Base-by-base conservation (phyloP, 2,797 vertebrate genomes). In the Eutrigla gurnardus region DNA sequence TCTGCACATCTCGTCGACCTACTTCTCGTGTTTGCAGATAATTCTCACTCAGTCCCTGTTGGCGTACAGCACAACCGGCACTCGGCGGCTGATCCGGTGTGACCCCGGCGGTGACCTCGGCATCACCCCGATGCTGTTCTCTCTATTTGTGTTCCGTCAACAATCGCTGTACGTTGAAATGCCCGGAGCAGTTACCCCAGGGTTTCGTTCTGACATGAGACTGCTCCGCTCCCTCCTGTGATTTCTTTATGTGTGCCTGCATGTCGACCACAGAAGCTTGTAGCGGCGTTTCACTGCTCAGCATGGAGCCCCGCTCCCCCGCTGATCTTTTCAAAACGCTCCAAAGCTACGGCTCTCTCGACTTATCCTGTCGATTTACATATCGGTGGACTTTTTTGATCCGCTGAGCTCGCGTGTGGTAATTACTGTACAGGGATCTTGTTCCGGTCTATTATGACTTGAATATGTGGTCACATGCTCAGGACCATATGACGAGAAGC, bases 301-400 rank as follows among this genome's bases (percentile, higher is more conserved):
- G 87, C 87, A 49, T 84, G 88, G 58, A 45, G 80, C 70, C 77
- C 61, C 7, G 82, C 69, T 81, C 81, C 83, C 89, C 90, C 63
- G 85, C 88, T 88, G 88, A 78, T 91, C 89, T 80, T 88, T 91
- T 89, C 85, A 90, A 83, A 88, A 78, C 74, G 47, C 14, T 50
- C 75, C 79, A 82, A 77, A 83, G 50, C 71, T 36, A 25, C 0
- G 4, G 52, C 59, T 75, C 53, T 36, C 57, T 43, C 8, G 2
- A 61, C 65, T 65, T 55, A 49, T 78, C 46, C 62, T 83, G 84
- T 60, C 84, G 75, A 67, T 75, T 73, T 55, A 81, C 70, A 78
- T 65, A 57, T 65, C 72, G 63, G 81, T 73, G 85, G 77, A 73
- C 74, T 81, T 78, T 78, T 60, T 57, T 3, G n/a, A 66, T 72